Conservation (phyloP, 2,888 invertebrate genomes). For the Maniola hyperantus region DNA sequence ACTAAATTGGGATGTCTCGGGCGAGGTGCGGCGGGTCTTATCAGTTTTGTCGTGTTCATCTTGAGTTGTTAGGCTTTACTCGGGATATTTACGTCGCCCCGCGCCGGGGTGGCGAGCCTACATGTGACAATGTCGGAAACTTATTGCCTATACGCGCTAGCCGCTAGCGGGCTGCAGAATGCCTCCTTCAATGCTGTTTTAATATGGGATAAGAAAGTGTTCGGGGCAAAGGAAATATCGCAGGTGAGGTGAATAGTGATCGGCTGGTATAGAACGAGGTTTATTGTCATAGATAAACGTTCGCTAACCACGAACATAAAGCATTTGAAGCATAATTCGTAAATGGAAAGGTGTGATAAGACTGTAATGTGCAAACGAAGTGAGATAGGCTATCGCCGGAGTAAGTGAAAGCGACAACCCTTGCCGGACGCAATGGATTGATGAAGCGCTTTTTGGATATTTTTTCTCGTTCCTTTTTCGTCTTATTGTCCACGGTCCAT, state of each 20-base stretch:
- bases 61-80: slow-evolving; percentile 82
- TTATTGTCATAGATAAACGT: slow-evolving; percentile 32
- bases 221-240: slow-evolving; percentile 27
- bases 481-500: slow-evolving; percentile 78
- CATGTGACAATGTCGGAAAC: slow-evolving; percentile 70
- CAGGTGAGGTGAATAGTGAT: slow-evolving; percentile 30
- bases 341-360: slow-evolving; percentile 29
- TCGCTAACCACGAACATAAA: slow-evolving; percentile 28
- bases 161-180: slow-evolving; percentile 41
- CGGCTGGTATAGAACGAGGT: slow-evolving; percentile 31
- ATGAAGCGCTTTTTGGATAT: slow-evolving; percentile 79
- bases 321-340: slow-evolving; percentile 32
- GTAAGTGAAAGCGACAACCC: slow-evolving; percentile 65
- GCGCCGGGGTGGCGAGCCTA: slow-evolving; percentile 65
- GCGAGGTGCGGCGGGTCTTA: slow-evolving; percentile 72
- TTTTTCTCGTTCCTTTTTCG: slow-evolving; percentile 66
- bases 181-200: slow-evolving; percentile 44
- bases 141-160: slow-evolving; percentile 57
- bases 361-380: slow-evolving; percentile 31
- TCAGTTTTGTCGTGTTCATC: slow-evolving; percentile 81
- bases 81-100: slow-evolving; percentile 73
- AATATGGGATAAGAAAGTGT: slow-evolving; percentile 42
- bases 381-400: slow-evolving; percentile 34
- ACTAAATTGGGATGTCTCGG: slow-evolving; percentile 82
- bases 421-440: slow-evolving; percentile 76